Percentiles rank a stretch among this genome's conserved stretches.
These are phyloP conservation scores for Caranx melampygus DNA, from an alignment of 2,113 vertebrate genomes.

Conservation along the genomic window DNA sequence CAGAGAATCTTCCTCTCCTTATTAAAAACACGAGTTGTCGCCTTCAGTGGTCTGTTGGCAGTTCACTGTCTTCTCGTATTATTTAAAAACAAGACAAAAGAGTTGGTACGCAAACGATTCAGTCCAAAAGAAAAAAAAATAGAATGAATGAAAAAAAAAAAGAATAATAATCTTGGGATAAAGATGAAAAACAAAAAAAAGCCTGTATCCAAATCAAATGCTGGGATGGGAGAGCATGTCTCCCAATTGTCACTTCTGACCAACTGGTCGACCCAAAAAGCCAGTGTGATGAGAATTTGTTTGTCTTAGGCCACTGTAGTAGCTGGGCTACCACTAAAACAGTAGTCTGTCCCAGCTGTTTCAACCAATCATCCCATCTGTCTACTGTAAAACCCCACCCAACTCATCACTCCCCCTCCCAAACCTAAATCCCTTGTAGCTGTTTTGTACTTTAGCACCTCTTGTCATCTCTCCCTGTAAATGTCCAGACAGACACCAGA, in stretches of 20 bases:
- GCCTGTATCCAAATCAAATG: slow-evolving; percentile 79
- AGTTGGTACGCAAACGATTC: slow-evolving; percentile 89
- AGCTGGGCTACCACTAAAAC: slow-evolving; percentile 62
- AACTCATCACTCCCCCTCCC: slow-evolving; percentile 40
- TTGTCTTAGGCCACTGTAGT: slow-evolving; percentile 66
- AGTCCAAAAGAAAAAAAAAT: slow-evolving; percentile 56
- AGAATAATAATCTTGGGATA: slow-evolving; percentile 66
- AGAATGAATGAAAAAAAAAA: slow-evolving; percentile 1
- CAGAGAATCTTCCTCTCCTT: slow-evolving; percentile 69
- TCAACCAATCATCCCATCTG: slow-evolving; percentile 35
- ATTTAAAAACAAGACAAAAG: slow-evolving; percentile 85
- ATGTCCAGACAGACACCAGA: slow-evolving; percentile 75
- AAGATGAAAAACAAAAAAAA: slow-evolving; percentile 79
- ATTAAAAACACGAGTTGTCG: slow-evolving; percentile 70
- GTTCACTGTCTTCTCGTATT: slow-evolving; percentile 67
- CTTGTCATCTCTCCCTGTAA: slow-evolving; percentile 66
- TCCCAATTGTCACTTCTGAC: slow-evolving; percentile 57
- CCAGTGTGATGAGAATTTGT: slow-evolving; percentile 53
- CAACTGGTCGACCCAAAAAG: slow-evolving; percentile 49
- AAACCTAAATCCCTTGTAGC: slow-evolving; percentile 60
- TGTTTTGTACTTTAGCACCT: slow-evolving; percentile 76
- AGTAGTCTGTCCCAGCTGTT: slow-evolving; percentile 69
- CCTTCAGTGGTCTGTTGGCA: slow-evolving; percentile 79
- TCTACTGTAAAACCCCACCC: slow-evolving; percentile 49
- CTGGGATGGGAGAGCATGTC: slow-evolving; percentile 69